These are phyloP conservation scores for Cephus nigrinus DNA, from an alignment of 2,888 invertebrate species.

Conservation along the genomic window DNA sequence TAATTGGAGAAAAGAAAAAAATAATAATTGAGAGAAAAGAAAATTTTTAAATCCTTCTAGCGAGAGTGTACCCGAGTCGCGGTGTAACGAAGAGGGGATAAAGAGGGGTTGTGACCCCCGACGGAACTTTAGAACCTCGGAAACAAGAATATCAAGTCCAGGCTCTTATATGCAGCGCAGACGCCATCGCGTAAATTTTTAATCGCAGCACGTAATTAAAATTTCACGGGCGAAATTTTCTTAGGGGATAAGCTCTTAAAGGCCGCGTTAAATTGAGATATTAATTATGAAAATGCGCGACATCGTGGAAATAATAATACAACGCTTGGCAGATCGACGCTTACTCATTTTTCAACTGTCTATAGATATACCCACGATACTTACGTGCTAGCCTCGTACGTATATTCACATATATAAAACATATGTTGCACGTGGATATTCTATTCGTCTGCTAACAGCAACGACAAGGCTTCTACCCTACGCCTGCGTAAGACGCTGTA, in stretches of 20 bases:
- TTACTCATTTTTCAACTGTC: background rate
- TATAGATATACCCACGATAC: background rate
- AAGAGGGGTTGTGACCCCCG: background rate
- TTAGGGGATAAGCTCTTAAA: conserved; percentile 22
- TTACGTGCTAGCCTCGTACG: background rate
- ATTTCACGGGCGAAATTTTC: conserved; percentile 28
- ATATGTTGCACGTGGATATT: background rate
- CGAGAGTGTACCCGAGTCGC: background rate
- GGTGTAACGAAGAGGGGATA: background rate
- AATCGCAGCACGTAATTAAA: conserved; percentile 26
- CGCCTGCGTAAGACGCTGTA: background rate
- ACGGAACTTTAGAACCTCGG: background rate
- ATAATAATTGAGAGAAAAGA: background rate
- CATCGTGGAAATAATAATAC: background rate
- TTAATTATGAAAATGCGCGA: conserved; percentile 24
- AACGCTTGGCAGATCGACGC: background rate
- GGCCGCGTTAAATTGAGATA: conserved; percentile 26
- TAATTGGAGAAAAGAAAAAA: background rate
- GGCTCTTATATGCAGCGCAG: background rate
- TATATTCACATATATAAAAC: background rate
- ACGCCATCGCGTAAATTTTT: background rate
- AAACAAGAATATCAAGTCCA: background rate
- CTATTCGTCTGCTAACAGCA: background rate
- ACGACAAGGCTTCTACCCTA: background rate
- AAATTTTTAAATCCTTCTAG: background rate